A percentile compares a stretch with the other conserved stretches of the same genome.
Conservation (phyloP, 2,888 invertebrate species). For the Iselma pallidipennis region DNA sequence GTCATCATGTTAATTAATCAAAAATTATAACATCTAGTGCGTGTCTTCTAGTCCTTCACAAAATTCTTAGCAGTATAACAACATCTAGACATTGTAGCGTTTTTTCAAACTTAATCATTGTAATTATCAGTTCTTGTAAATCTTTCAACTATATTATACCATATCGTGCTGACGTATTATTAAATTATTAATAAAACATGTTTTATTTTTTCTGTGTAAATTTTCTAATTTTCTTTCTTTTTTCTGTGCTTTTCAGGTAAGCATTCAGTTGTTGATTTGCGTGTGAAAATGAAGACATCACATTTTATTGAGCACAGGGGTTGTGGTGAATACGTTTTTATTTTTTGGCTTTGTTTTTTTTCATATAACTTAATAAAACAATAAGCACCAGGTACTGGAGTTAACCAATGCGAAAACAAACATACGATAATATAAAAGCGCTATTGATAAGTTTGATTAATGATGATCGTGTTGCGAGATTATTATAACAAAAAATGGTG, state of each 20-base stretch:
- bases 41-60: too few species aligned
- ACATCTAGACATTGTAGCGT: not conserved
- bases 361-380: not conserved
- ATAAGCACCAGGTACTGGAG: constrained; percentile 20
- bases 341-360: not conserved
- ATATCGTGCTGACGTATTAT: constrained; percentile 8
- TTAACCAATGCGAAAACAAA: constrained; percentile 9
- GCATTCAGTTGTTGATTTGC: not conserved
- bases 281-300: constrained; percentile 16
- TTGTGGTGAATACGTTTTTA: not conserved
- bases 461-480: constrained; percentile 9
- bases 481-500: not conserved
- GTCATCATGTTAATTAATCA: too few species aligned
- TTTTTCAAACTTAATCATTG: constrained; percentile 14
- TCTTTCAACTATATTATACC: constrained; percentile 4
- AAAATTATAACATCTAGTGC: too few species aligned
- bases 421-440: constrained; percentile 17
- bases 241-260: constrained; percentile 16
- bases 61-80: too few species aligned
- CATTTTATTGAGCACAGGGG: too few species aligned
- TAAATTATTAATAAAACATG: constrained; percentile 16
- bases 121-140: constrained; percentile 12
- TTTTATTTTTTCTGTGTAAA: not conserved
- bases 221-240: not conserved
- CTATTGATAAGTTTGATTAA: constrained; percentile 24